These are phyloP conservation scores for Tetramorium simillimum DNA, from an alignment of 1,140 invertebrate species.

Conservation along the genomic window DNA sequence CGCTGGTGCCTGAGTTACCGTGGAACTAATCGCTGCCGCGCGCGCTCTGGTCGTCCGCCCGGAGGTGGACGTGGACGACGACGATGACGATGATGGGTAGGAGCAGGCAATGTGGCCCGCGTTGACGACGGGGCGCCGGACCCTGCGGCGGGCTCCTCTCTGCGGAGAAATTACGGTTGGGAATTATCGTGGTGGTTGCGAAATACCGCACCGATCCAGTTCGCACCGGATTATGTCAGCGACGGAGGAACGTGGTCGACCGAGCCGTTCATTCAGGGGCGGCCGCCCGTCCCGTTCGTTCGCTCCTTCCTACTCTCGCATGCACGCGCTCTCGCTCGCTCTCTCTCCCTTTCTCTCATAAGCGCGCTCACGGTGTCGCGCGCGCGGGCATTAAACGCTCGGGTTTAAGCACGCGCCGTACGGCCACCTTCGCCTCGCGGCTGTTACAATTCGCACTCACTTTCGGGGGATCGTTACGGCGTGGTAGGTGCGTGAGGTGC, in stretches of 20 bases:
- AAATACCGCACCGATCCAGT: slow-evolving; percentile 75
- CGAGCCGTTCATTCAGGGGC: slow-evolving; percentile 66
- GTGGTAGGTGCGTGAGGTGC: background rate
- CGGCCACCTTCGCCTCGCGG: slow-evolving; percentile 31
- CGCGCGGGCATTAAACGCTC: slow-evolving; percentile 48
- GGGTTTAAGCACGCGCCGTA: slow-evolving; percentile 25
- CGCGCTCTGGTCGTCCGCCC: slow-evolving; percentile 18
- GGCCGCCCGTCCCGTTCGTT: slow-evolving; percentile 47
- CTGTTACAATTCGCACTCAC: slow-evolving; percentile 40
- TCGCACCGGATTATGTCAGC: slow-evolving; percentile 78
- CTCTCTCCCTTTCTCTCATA: background rate
- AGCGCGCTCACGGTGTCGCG: background rate
- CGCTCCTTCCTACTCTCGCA: background rate
- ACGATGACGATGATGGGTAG: background rate
- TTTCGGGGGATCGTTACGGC: slow-evolving; percentile 51
- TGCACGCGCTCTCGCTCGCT: background rate
- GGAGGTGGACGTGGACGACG: background rate
- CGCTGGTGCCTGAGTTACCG: slow-evolving; percentile 40
- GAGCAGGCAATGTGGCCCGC: slow-evolving; percentile 35
- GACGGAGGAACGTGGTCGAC: slow-evolving; percentile 67
- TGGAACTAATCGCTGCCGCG: slow-evolving; percentile 57
- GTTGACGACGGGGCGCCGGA: slow-evolving; percentile 33
- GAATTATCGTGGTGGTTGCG: slow-evolving; percentile 52
- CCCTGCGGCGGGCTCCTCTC: slow-evolving; percentile 44
- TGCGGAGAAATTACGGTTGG: slow-evolving; percentile 39